These are phyloP conservation scores for Melanogrammus aeglefinus DNA, from an alignment of 2,797 vertebrate genomes.

Conservation along the genomic window DNA sequence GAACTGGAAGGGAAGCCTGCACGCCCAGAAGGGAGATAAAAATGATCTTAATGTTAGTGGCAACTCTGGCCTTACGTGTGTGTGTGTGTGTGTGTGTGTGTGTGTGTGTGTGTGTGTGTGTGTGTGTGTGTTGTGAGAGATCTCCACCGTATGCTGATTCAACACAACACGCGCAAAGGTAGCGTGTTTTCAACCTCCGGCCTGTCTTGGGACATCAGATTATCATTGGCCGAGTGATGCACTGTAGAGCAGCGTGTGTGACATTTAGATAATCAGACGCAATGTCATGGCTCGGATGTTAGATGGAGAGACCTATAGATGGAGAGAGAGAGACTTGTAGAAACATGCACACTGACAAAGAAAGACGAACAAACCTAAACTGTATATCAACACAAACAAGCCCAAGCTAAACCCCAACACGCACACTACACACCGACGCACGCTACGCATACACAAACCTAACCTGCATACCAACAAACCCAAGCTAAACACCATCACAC, in stretches of 20 bases:
- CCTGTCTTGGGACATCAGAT: background rate
- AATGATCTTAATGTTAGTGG: conserved; percentile 52
- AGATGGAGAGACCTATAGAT: background rate
- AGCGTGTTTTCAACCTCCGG: background rate
- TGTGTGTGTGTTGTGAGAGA: background rate
- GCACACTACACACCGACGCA: no score
- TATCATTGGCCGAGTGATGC: background rate
- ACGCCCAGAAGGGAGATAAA: conserved; percentile 20
- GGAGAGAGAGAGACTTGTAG: background rate
- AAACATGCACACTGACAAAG: background rate
- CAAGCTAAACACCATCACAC: no score
- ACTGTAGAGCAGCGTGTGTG: background rate
- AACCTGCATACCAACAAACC: no score
- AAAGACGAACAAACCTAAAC: background rate
- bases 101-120: background rate
- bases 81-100: conserved; percentile 2
- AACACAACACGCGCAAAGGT: background rate
- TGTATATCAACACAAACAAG: no score
- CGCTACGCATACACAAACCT: no score
- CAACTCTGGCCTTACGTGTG: conserved; percentile 65
- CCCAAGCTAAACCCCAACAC: no score
- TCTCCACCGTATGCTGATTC: background rate
- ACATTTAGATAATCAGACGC: background rate
- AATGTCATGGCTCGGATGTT: background rate
- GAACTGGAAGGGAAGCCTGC: conserved; percentile 30